Conservation (phyloP, 2,797 vertebrate genomes). For the Cossypha dichroa region DNA sequence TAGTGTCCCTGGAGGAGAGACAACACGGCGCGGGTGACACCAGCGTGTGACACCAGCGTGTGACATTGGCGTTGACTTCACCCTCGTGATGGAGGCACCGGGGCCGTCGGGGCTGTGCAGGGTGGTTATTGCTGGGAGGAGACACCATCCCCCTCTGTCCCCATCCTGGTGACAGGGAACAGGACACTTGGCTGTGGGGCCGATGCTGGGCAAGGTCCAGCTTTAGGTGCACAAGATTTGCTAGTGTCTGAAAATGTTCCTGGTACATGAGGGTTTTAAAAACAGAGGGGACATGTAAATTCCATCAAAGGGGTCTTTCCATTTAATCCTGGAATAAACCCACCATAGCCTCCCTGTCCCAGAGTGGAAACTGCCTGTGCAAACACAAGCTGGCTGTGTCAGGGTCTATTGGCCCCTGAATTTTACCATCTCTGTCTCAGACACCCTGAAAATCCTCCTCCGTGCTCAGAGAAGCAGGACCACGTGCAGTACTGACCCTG, state of each 20-base stretch:
- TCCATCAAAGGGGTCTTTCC: neutral
- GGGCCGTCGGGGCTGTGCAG: neutral
- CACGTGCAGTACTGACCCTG: neutral
- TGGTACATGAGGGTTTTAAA: neutral
- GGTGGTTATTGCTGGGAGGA: neutral
- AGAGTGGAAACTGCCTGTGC: neutral
- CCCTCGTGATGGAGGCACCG: neutral
- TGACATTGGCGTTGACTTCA: neutral
- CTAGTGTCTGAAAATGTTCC: neutral
- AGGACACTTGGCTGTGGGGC: neutral
- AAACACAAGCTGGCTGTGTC: neutral
- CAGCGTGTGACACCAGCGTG: neutral
- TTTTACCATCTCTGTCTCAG: neutral
- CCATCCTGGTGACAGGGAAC: neutral
- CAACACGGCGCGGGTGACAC: neutral
- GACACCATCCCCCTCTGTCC: neutral
- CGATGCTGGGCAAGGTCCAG: fast-evolving
- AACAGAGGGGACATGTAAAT: neutral
- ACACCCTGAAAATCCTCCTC: neutral
- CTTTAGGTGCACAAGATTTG: fast-evolving
- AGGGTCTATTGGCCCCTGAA: neutral
- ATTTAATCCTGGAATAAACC: neutral
- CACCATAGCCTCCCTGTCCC: neutral
- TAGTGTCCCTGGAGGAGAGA: constrained; percentile 48
- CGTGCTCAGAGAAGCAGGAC: neutral